phyloP scores from a whole-genome alignment of 2,888 invertebrate genomes.

The Lamproptera curius region DNA sequence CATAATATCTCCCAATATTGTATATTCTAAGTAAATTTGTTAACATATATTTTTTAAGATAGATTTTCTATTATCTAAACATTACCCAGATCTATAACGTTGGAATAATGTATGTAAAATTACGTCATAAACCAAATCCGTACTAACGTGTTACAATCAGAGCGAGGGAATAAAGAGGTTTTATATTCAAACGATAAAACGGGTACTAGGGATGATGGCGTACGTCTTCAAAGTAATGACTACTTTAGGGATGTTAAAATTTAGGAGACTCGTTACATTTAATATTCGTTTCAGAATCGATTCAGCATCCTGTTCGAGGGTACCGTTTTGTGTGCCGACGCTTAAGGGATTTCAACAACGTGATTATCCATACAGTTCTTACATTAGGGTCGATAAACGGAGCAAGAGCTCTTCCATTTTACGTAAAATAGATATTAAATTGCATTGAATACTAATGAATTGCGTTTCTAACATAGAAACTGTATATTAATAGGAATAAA shows the following conservation, averaged over 20 bases:
- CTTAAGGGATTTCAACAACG: constrained; percentile 17
- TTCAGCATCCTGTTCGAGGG: constrained; percentile 16
- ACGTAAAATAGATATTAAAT: no score
- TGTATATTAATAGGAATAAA: no score
- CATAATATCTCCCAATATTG: no score
- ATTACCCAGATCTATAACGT: constrained; percentile 17
- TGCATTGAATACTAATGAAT: no score
- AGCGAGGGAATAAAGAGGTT: constrained; percentile 60
- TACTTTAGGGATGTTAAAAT: constrained; percentile 64
- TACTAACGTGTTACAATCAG: constrained; percentile 55
- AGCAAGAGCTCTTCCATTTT: no score
- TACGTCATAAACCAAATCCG: constrained; percentile 45
- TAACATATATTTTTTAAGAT: no score
- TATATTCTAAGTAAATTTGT: no score
- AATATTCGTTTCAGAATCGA: constrained; percentile 37
- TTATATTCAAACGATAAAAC: constrained; percentile 72
- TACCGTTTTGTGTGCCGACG: constrained; percentile 12
- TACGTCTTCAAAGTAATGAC: constrained; percentile 61
- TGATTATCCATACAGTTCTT: constrained; percentile 13
- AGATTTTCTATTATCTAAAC: no score
- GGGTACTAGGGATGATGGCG: constrained; percentile 60
- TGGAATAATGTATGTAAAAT: constrained; percentile 32
- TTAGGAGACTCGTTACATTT: constrained; percentile 57
- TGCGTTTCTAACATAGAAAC: no score
- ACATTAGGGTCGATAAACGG: constrained; percentile 5